Base-by-base conservation (phyloP, 2,888 invertebrate genomes). In the Anaspis maculata region DNA sequence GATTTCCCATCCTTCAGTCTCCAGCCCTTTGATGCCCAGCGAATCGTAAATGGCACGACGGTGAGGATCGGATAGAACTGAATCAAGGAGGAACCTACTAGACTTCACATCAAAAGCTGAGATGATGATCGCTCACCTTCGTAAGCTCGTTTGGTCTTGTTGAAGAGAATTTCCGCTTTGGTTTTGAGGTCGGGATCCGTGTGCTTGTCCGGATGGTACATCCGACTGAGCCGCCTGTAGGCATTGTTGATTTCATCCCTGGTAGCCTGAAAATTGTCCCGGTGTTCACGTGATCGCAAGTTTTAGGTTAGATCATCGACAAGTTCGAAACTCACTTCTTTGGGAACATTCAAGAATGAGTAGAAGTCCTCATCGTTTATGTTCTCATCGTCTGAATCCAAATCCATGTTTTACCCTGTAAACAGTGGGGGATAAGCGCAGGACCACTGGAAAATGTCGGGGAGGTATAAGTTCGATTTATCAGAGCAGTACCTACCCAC, bases 171-270 rank as follows among this genome's bases (percentile, higher is more conserved):
- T 64, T 95, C 92, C 0, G 97, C 97, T 68, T 91, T 86, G 56
- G 78, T 79, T 62, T 92, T 91, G 48, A 79, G 78, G 1, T 72
- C 74, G 1, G 83, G 80, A 56, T 92, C 86, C 9, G 76, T 70
- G 67, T 98, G 96, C 66, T 96, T 95, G 59, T 98, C 97, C 0
- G 98, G 97, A 65, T 98, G 98, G 59, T 94, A 97, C 51, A 92
- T 78, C 45, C 84, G 79, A 50, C 95, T 95, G 34, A 94, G 77
- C 32, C 86, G 78, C 40, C 95, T 77, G 62, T 95, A 98, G 2
- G 96, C 88, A 69, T 83, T 83, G 56, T 80, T 90, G 46, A 98
- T 95, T 66, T 97, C 95, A 46, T 96, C 95, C 29, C 71, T 69
- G 22, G 86, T 74, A 4, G 97, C 97, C 97, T 98, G 59, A 29